Base-by-base conservation (phyloP, 2,888 invertebrate species). In the Pseudococcus jackbeardsleyi region DNA sequence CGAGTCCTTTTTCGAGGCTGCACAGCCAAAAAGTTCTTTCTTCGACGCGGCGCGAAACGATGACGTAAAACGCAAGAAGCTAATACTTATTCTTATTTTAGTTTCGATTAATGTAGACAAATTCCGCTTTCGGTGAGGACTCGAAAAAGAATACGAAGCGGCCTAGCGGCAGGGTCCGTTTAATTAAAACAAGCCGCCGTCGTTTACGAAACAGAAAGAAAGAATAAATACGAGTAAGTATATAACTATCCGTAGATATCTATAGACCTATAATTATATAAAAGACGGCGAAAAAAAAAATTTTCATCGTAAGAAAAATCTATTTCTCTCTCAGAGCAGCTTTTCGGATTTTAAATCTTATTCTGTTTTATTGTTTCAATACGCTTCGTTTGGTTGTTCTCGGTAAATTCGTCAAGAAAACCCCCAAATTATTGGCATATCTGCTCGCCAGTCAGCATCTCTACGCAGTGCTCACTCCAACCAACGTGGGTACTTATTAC, bases 341-440 rank as follows among this genome's bases (percentile, higher is more conserved):
- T 72, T 26, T 26, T 72, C 26, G 68, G 68, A 72, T 26, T 72
- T 72, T 72, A 72, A 72, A 72, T 72, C 68, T 72, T 26, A 72
- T 72, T 72, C 33, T 33, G 33, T 72, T 72, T 26, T 72, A 72
- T 72, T 72, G 68, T 72, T 33, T 72, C 68, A 72, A 72, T 33
- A 72, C 68, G 68, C 68, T 72, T 72, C 68, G 33, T 72, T 72
- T 33, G 68, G 68, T 12, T 33, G 26, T 72, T 12, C 68, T 12
- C 68, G 68, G 33, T 15, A 72, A 72, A 72, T 72, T 72, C 26
- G 68, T 72, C 26, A 72, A 72, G 33, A 72, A 72, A 72, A 68
- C 22, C 26, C 33, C 68, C 68, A 26, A 72, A 72, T 72, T 33
- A 33, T 33, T 72, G 68, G 68, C 68, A 26, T 72, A 72, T 72